Evolutionary conservation across 2,113 vertebrate genomes (phyloP).

Genomic region (Rattus rattus): DNA sequence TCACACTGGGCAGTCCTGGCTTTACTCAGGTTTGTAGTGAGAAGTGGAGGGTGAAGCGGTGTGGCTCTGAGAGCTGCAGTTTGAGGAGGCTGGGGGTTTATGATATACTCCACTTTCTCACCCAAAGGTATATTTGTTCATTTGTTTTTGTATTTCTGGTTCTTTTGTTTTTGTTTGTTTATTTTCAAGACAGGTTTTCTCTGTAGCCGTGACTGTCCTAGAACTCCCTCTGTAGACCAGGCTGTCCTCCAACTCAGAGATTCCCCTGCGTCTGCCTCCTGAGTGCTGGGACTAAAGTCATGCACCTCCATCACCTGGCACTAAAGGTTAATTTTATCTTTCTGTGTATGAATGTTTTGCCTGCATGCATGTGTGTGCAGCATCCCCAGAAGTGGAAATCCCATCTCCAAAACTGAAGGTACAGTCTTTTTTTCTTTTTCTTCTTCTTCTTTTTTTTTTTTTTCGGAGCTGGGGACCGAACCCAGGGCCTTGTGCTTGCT

Average conservation of each 20-base stretch:
- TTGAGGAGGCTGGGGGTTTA: not conserved
- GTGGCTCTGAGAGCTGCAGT: no score
- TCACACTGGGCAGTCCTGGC: not conserved
- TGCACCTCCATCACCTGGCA: rapidly evolving
- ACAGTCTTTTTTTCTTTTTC: no score
- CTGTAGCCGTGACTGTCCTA: not conserved
- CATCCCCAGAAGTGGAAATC: not conserved
- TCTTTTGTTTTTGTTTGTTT: not conserved
- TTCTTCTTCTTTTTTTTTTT: no score
- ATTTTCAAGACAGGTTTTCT: not conserved
- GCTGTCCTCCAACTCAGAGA: not conserved
- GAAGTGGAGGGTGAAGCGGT: no score
- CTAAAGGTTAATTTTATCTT: not conserved
- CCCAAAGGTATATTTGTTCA: not conserved
- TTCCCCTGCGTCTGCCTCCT: not conserved
- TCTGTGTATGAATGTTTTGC: not conserved
- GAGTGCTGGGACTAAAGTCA: not conserved
- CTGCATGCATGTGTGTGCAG: not conserved
- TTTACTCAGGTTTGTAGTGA: not conserved
- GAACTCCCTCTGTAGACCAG: not conserved
- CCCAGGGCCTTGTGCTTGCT: no score
- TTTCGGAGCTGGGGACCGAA: no score
- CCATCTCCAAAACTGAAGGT: not conserved
- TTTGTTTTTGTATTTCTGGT: not conserved
- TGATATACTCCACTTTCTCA: no score